Evolutionary conservation across 2,888 invertebrate species (phyloP).

Genomic region (Hypomecis atomaria): DNA sequence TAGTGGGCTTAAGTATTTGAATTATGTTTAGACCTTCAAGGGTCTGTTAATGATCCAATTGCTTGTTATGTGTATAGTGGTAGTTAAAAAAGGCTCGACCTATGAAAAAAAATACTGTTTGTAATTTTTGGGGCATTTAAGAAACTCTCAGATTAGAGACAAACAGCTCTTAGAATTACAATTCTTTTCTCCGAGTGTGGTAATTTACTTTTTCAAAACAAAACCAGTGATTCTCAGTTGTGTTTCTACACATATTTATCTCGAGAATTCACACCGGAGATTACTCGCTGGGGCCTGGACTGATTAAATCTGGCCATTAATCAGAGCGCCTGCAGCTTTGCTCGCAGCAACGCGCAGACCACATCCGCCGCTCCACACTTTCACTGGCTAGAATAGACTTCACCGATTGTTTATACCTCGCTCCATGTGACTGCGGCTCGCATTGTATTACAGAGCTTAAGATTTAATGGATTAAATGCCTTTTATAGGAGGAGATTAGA

Average conservation of each 20-base stretch:
- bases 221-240: neutral
- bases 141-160: too few species aligned
- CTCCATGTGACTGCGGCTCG: slow-evolving; percentile 21
- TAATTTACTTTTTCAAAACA: too few species aligned
- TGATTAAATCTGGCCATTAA: slow-evolving; percentile 28
- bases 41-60: too few species aligned
- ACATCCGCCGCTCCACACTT: slow-evolving; percentile 54
- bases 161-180: too few species aligned
- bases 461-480: slow-evolving; percentile 30
- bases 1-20: too few species aligned
- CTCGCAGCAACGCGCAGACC: slow-evolving; percentile 31
- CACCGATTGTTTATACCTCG: slow-evolving; percentile 54
- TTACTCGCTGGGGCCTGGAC: slow-evolving; percentile 14
- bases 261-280: slow-evolving; percentile 22
- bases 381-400: slow-evolving; percentile 52
- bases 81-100: too few species aligned
- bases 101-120: too few species aligned
- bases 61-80: too few species aligned
- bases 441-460: slow-evolving; percentile 36
- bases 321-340: slow-evolving; percentile 28
- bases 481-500: slow-evolving; percentile 22
- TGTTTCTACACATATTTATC: slow-evolving; percentile 5
- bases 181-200: too few species aligned
- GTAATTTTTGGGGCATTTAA: too few species aligned
- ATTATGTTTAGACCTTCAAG: too few species aligned